Percentiles rank a stretch among this genome's conserved stretches.
phyloP scores from a whole-genome alignment of 1,140 invertebrate genomes.

The Parapsyche elsis region DNA sequence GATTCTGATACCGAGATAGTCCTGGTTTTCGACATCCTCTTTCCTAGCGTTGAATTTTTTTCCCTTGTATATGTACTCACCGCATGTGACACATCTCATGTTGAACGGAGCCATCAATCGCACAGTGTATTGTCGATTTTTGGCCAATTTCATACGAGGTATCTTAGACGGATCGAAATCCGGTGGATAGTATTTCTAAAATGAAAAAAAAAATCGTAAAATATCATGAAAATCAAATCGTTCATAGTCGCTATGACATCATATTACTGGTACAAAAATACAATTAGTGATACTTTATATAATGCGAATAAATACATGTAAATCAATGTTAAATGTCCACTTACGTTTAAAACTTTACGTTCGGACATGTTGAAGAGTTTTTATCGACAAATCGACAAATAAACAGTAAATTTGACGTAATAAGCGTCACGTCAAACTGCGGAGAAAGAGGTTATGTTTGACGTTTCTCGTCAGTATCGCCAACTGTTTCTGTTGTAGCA shows the following conservation, averaged over 20 bases:
- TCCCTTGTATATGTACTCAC: slow-evolving; percentile 99
- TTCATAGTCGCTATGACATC: slow-evolving; percentile 44
- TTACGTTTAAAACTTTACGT: slow-evolving; percentile 92
- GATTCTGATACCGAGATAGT: slow-evolving; percentile 97
- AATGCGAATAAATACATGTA: neutral
- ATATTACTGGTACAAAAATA: slow-evolving; percentile 18
- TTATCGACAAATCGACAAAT: slow-evolving; percentile 4
- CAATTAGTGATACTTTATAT: neutral
- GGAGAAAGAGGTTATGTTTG: slow-evolving; percentile 13
- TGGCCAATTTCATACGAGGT: slow-evolving; percentile 93
- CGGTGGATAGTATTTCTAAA: slow-evolving; percentile 99
- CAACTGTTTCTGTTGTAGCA: neutral
- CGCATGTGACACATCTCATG: slow-evolving; percentile 98
- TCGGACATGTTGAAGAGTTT: slow-evolving; percentile 77
- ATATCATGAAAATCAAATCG: slow-evolving; percentile 36
- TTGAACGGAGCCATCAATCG: slow-evolving; percentile 99
- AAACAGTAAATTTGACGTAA: neutral
- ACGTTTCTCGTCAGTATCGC: neutral
- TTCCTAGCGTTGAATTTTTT: slow-evolving; percentile 99
- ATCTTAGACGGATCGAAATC: slow-evolving; percentile 99
- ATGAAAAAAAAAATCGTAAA: slow-evolving; percentile 57
- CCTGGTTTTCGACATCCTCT: slow-evolving; percentile 98
- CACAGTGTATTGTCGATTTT: slow-evolving; percentile 95
- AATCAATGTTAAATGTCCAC: slow-evolving; percentile 60
- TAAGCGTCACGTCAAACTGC: neutral